These are phyloP conservation scores for Thunnus maccoyii DNA, from an alignment of 2,113 vertebrate species.

Conservation along the genomic window DNA sequence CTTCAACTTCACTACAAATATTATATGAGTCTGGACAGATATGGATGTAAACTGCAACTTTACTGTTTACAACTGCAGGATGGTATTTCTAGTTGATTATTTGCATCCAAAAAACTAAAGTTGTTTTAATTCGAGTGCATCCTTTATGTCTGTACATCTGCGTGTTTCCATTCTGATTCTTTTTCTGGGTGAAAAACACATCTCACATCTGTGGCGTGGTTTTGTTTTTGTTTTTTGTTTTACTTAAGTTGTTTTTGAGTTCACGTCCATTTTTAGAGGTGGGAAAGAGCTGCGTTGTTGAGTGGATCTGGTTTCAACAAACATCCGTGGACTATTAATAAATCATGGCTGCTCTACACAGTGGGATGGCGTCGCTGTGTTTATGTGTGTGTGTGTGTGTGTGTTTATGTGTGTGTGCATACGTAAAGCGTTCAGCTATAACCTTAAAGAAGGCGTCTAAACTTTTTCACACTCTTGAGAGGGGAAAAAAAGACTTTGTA, in stretches of 20 bases:
- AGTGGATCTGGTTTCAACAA: constrained; percentile 65
- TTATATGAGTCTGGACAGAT: no score
- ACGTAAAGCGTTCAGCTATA: constrained; percentile 19
- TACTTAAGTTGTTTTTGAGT: constrained; percentile 29
- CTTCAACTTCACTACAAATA: no score
- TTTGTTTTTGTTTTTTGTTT: background rate
- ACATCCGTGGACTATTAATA: constrained; percentile 69
- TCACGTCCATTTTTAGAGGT: constrained; percentile 61
- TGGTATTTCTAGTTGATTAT: no score
- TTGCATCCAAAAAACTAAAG: no score
- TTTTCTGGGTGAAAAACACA: background rate
- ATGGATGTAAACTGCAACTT: no score
- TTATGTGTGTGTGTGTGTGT: constrained; percentile 22
- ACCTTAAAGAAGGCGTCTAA: constrained; percentile 34
- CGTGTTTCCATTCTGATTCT: constrained; percentile 11
- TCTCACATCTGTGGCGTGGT: background rate
- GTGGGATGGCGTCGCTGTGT: constrained; percentile 42
- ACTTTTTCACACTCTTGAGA: constrained; percentile 14
- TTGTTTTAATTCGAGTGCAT: constrained; percentile 33
- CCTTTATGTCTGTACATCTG: background rate
- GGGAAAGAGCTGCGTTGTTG: constrained; percentile 35
- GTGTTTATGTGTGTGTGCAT: background rate
- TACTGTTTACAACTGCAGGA: no score
- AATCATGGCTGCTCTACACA: constrained; percentile 47
- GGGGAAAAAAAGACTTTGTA: background rate